Percentiles rank a stretch among this genome's conserved stretches.
These are phyloP conservation scores for Enteromius argenteus DNA, from an alignment of 2,797 vertebrate genomes.

Conservation along the genomic window DNA sequence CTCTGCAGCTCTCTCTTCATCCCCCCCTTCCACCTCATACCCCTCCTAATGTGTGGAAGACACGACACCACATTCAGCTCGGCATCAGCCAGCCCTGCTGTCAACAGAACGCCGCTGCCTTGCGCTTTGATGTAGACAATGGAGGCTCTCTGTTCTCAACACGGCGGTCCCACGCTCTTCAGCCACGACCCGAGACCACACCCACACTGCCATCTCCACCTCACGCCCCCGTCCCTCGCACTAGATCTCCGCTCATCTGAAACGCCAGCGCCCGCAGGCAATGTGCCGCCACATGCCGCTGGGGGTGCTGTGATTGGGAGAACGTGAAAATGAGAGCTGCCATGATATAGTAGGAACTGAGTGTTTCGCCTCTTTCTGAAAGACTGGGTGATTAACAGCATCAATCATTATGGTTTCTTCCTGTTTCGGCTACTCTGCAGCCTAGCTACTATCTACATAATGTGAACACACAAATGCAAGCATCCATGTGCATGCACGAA, in stretches of 20 bases:
- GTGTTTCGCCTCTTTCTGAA: constrained; percentile 28
- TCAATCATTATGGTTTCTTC: constrained; percentile 16
- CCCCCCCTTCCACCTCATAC: constrained; percentile 46
- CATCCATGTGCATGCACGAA: background rate
- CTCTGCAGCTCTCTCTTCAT: constrained; percentile 63
- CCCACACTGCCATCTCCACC: constrained; percentile 52
- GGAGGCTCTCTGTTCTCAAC: constrained; percentile 59
- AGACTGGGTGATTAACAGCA: constrained; percentile 30
- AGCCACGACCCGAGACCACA: constrained; percentile 62
- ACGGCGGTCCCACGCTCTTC: constrained; percentile 56
- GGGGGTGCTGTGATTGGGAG: constrained; percentile 72
- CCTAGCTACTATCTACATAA: background rate
- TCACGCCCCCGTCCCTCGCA: constrained; percentile 63
- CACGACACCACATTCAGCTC: constrained; percentile 39
- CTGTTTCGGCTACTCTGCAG: background rate
- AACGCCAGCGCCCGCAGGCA: constrained; percentile 74
- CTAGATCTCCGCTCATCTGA: constrained; percentile 76
- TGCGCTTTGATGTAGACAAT: constrained; percentile 66
- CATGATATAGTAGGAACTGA: constrained; percentile 56
- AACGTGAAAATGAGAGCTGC: constrained; percentile 69
- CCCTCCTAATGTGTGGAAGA: constrained; percentile 41
- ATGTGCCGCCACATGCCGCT: constrained; percentile 75
- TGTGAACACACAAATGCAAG: background rate
- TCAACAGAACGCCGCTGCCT: constrained; percentile 46
- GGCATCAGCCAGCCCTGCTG: constrained; percentile 57